Evolutionary conservation across 2,888 invertebrate species (phyloP), one percentile per base, ranked within the genome.

Genomic region (Leptopterna dolabrata): DNA sequence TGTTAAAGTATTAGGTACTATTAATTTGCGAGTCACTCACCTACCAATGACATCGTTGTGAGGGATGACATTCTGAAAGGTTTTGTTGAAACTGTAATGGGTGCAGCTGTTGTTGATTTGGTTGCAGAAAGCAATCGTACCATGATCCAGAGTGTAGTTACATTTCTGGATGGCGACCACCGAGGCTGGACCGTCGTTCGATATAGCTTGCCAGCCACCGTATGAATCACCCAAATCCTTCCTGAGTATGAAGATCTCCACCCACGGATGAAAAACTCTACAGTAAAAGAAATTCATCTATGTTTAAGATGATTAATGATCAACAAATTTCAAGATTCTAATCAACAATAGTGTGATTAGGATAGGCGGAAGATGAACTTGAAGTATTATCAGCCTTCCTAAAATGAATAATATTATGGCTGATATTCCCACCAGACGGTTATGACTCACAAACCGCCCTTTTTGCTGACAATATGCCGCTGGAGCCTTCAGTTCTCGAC

Each of bases 21-120:
- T n/a, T n/a, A n/a, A n/a, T n/a, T n/a, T n/a, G n/a, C n/a, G n/a
- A 36, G 14, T 71, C 29, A 71, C 71, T 71, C 71, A 71, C 71
- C 71, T 71, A 71, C 71, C 71, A 71, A 7, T 11, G 29, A 30
- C 71, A 29, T 71, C 71, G n/a, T 71, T 71, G 29, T 29, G 71
- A 29, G 71, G 71, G 4, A 71, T n/a, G 29, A 29, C 6, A n/a
- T 6, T 16, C 14, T 71, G 13, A 13, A 27, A 43, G 19, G 2
- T 41, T 78, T 36, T 36, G 19, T 78, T 78, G n/a, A 78, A 13
- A 14, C 0, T 4, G 24, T n/a, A 78, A 24, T 78, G 43, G 78
- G 24, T 43, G 43, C 11, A 43, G 24, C 1, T 43, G 16, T 36
- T 78, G 78, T 78, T 78, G n/a, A 78, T 19, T 24, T 30, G 24